phyloP scores from a whole-genome alignment of 2,113 vertebrate species.

The Hiodon tergisus region DNA sequence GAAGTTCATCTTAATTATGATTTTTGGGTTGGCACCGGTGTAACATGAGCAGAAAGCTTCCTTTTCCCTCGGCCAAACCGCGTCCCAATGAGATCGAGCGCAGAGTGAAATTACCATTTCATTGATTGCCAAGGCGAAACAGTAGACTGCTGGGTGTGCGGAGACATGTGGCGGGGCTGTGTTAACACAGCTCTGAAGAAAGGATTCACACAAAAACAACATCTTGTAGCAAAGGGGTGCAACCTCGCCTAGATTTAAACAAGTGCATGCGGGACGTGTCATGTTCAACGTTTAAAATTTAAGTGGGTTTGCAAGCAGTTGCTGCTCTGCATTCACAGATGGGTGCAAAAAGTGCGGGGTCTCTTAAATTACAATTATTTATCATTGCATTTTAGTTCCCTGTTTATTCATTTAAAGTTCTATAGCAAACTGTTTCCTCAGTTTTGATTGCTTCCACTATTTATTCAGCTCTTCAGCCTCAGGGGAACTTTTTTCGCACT shows the following conservation, averaged over 20 bases:
- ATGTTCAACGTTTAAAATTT: no score
- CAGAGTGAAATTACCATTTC: no score
- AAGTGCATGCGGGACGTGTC: conserved; percentile 33
- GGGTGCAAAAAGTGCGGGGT: not conserved
- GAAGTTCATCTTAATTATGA: no score
- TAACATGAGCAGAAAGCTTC: no score
- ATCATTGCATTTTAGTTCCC: conserved; percentile 37
- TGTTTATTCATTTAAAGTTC: conserved; percentile 51
- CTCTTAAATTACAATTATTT: conserved; percentile 37
- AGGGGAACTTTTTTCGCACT: conserved; percentile 41
- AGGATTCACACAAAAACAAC: conserved; percentile 1
- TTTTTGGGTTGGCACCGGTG: no score
- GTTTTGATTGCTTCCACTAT: conserved; percentile 53
- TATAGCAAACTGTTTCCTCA: conserved; percentile 42
- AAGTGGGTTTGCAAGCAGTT: no score
- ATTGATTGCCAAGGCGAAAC: no score
- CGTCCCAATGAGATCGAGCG: no score
- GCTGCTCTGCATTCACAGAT: conserved; percentile 24
- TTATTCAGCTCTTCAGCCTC: conserved; percentile 51
- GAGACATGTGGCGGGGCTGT: not conserved
- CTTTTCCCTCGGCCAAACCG: no score
- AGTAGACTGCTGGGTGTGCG: not conserved
- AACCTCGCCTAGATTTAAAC: conserved; percentile 33
- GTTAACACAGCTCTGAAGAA: not conserved
- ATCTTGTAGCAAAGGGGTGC: not conserved